Percentiles rank a stretch among this genome's conserved stretches.
phyloP scores from a whole-genome alignment of 2,797 vertebrate species.

The Amblyraja radiata region DNA sequence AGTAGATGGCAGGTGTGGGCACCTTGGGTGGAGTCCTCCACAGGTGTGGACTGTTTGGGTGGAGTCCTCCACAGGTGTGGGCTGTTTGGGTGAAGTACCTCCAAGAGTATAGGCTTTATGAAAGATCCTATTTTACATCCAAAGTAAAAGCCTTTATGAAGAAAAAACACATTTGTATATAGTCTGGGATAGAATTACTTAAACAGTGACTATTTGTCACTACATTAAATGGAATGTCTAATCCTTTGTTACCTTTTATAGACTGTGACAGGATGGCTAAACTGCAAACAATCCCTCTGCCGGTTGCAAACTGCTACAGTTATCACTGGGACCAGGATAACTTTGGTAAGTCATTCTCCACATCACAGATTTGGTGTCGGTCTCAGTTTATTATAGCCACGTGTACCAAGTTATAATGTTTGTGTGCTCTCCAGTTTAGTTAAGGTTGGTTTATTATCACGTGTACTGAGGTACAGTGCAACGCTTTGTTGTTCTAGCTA shows the following conservation, averaged over 20 bases:
- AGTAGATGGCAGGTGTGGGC: too few relatives aligned
- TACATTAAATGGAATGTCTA: background rate
- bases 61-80: too few relatives aligned
- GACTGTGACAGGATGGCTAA: conserved; percentile 41
- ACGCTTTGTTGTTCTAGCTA: too few relatives aligned
- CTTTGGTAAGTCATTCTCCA: conserved; percentile 66
- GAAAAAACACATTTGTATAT: background rate
- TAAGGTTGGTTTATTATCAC: too few relatives aligned
- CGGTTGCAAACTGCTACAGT: conserved; percentile 75
- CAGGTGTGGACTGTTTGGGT: background rate
- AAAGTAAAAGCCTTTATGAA: background rate
- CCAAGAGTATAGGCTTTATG: background rate
- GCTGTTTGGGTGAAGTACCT: too few relatives aligned
- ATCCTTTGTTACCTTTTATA: background rate
- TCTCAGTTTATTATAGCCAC: too few relatives aligned
- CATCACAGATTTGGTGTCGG: too few relatives aligned
- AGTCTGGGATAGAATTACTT: background rate
- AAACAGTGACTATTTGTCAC: background rate
- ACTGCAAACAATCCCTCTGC: conserved; percentile 75
- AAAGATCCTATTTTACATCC: background rate
- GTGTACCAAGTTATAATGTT: too few relatives aligned
- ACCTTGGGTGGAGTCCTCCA: too few relatives aligned
- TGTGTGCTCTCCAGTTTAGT: too few relatives aligned
- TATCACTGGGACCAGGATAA: conserved; percentile 92
- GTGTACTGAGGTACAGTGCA: too few relatives aligned